phyloP scores from a whole-genome alignment of 2,113 vertebrate genomes.

The Triplophysa rosa region DNA sequence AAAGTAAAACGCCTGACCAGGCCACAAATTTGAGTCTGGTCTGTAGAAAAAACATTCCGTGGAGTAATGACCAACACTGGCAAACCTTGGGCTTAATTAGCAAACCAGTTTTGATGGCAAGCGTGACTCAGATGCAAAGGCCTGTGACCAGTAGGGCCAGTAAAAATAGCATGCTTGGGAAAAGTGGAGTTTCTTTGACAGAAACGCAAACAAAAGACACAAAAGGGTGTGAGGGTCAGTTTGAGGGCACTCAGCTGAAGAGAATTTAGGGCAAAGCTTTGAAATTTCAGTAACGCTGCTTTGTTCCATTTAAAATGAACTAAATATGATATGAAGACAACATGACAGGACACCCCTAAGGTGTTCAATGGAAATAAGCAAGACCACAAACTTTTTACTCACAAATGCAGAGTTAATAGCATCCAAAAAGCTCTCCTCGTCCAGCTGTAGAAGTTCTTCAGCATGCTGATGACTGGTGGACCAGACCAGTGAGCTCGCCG shows the following conservation, averaged over 20 bases:
- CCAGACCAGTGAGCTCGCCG: constrained; percentile 93
- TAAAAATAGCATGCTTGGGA: constrained; percentile 79
- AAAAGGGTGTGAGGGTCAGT: constrained; percentile 42
- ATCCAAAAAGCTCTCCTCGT: constrained; percentile 92
- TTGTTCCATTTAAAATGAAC: not conserved
- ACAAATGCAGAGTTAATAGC: constrained; percentile 96
- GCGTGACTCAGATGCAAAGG: constrained; percentile 68
- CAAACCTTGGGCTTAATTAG: constrained; percentile 77
- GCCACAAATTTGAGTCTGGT: constrained; percentile 69
- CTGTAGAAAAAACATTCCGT: constrained; percentile 78
- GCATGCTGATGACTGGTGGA: constrained; percentile 90
- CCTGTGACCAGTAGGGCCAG: constrained; percentile 63
- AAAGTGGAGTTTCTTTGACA: constrained; percentile 67
- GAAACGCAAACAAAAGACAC: constrained; percentile 56
- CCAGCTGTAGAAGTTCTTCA: constrained; percentile 82
- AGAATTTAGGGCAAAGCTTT: constrained; percentile 1
- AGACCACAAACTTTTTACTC: constrained; percentile 64
- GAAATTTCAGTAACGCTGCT: not conserved
- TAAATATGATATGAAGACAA: no score
- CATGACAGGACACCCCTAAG: not conserved
- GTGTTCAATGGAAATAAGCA: not conserved
- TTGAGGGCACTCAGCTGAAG: constrained; percentile 11
- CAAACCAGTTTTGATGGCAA: constrained; percentile 73
- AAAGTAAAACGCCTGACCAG: constrained; percentile 72
- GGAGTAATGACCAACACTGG: constrained; percentile 74